Evolutionary conservation across 2,797 vertebrate species (phyloP).

Genomic region (Sciurus carolinensis): DNA sequence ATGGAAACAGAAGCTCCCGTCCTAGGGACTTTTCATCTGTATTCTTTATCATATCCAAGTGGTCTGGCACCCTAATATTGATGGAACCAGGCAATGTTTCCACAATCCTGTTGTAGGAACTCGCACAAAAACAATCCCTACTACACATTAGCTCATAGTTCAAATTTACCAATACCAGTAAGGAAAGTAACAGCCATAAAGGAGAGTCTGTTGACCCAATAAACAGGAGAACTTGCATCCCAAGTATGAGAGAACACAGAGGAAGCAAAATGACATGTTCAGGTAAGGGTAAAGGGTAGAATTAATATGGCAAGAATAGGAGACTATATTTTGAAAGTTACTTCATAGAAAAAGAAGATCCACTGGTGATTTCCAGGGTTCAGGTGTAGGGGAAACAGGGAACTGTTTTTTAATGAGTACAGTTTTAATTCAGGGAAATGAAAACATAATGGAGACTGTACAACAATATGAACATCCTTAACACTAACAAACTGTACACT

Average conservation of each 20-base stretch:
- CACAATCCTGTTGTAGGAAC: background rate
- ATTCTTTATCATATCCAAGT: background rate
- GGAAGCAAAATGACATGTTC: background rate
- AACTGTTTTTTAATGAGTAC: too few relatives aligned
- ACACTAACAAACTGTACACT: background rate
- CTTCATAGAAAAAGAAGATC: background rate
- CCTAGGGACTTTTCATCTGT: too few relatives aligned
- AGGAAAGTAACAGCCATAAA: background rate
- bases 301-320: background rate
- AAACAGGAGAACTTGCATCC: background rate
- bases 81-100: background rate
- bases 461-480: background rate
- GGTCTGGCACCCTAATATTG: background rate
- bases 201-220: background rate
- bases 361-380: background rate
- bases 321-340: background rate
- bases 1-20: too few relatives aligned
- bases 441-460: background rate
- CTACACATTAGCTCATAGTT: background rate
- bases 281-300: background rate
- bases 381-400: too few relatives aligned
- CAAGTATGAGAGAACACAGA: background rate
- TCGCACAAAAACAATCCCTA: background rate
- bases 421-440: background rate
- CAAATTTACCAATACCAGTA: background rate